Percentiles rank a stretch among this genome's conserved stretches.
phyloP scores from a whole-genome alignment of 2,888 invertebrate species.

The Sphecodes monilicornis region DNA sequence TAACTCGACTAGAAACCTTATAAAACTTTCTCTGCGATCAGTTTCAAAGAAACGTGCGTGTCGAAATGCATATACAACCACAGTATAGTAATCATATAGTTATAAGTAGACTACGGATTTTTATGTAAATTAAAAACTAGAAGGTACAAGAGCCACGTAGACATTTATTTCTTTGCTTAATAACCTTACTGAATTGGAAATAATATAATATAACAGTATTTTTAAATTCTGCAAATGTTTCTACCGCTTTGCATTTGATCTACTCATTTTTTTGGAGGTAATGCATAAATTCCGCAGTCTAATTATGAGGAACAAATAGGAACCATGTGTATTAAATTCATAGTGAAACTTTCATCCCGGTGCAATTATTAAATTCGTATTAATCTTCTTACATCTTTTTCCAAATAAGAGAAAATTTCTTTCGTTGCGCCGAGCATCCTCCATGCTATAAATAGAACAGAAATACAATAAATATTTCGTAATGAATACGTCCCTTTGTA shows the following conservation, averaged over 20 bases:
- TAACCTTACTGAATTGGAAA: no score
- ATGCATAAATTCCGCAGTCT: background rate
- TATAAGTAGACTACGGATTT: background rate
- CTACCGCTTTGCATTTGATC: no score
- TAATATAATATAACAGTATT: background rate
- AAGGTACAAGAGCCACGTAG: no score
- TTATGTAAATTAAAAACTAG: background rate
- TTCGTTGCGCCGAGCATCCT: background rate
- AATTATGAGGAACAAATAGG: background rate
- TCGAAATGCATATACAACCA: background rate
- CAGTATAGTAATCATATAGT: background rate
- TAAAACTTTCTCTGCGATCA: background rate
- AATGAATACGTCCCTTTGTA: background rate
- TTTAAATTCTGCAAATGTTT: background rate
- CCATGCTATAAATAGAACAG: background rate
- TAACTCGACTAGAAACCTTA: background rate
- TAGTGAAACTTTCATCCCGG: background rate
- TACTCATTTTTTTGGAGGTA: background rate
- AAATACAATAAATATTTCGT: background rate
- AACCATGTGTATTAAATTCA: background rate
- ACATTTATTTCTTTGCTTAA: no score
- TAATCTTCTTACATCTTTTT: background rate
- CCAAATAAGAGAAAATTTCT: background rate
- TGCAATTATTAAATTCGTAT: background rate
- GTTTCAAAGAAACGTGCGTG: background rate